Base-by-base conservation (phyloP, 2,113 vertebrate genomes). In the Upupa epops region DNA sequence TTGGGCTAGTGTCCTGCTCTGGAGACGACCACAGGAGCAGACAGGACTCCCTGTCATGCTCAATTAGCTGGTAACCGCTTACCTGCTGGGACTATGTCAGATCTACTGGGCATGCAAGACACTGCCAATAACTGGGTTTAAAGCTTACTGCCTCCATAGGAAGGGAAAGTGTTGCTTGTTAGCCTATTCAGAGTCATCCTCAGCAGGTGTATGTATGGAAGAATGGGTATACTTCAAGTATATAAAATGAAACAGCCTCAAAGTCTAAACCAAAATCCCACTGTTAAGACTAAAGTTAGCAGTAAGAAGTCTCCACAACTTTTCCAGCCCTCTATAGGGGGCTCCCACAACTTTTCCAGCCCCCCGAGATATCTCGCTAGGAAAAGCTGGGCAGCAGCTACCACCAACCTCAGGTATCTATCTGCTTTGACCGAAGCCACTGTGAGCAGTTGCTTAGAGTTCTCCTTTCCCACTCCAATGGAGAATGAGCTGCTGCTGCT, bases 401-500 rank as follows among this genome's bases (percentile, higher is more conserved):
- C 1, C 0, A 32, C 31, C 3, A 5, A 22, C 32, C 31, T 69
- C 32, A 84, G 36, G 70, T 69, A 61, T 46, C 82, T 69, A 61
- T 46, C 82, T 72, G 36, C 20, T 81, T 32, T 72, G 36, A 49
- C 46, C 61, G 65, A 65, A 92, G 71, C 54, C 66, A 17, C 32
- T 10, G 22, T n/a, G 29, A 61, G 68, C 31, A 46, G 40, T 51
- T 36, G 17, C 49, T 80, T 40, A 40, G 14, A 11, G 66, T 14
- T n/a, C 55, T 92, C 37, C 51, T 76, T 84, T 84, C 64, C 46
- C 71, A 34, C 37, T 14, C 2, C 60, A 40, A 51, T 59, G 64
- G 74, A 46, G 78, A 93, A 89, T 76, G 68, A 66, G 66, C 89
- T 87, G 79, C 78, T 96, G 93, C 89, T 4, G 78, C 90, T 94